Base-by-base conservation (phyloP, 2,888 invertebrate species). In the Nipponacmea schrenckii region DNA sequence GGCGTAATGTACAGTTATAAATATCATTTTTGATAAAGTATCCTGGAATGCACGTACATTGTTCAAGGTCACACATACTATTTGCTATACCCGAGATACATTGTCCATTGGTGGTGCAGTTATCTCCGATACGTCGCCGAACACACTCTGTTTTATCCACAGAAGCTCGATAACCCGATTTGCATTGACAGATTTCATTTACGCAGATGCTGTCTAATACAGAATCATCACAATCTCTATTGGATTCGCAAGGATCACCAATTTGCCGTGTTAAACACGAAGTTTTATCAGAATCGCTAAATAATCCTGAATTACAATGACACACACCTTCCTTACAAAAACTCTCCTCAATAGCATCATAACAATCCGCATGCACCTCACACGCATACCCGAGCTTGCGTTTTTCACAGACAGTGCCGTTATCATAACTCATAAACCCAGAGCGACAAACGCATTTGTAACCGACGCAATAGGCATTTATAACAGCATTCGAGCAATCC, bases 221-320 rank as follows among this genome's bases (percentile, higher is more conserved):
- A 12, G 70, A 50, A 15, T 65, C 56, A 39, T 14, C 17, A 64
- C 76, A 64, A 74, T 69, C 63, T 10, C n/a, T 1, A 50, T 71
- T 27, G 17, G 64, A 45, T n/a, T 26, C 39, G 62, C 70, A 70
- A 3, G 12, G 56, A 66, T 76, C 74, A 27, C 71, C 74, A 26
- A 77, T 65, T 46, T 14, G 17, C 0, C 73, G 64, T 24, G 56
- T 48, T 14, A 46, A 31, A 64, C 76, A 76, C 5, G 64, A 48
- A 26, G 67, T 62, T 8, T 44, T 50, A 62, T 67, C 31, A 14
- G 44, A 24, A 14, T 24, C 24, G 15, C 24, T 56, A 14, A 24
- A 56, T 24, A 56, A 56, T 12, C 56, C 56, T 24, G 56, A 56
- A 1, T 56, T 56, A 24, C 56, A 56, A 12, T 24, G 56, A 15